A percentile compares a stretch with the other conserved stretches of the same genome.
Evolutionary conservation across 2,888 invertebrate species (phyloP).

Genomic region (Aleiodes leptofemur): DNA sequence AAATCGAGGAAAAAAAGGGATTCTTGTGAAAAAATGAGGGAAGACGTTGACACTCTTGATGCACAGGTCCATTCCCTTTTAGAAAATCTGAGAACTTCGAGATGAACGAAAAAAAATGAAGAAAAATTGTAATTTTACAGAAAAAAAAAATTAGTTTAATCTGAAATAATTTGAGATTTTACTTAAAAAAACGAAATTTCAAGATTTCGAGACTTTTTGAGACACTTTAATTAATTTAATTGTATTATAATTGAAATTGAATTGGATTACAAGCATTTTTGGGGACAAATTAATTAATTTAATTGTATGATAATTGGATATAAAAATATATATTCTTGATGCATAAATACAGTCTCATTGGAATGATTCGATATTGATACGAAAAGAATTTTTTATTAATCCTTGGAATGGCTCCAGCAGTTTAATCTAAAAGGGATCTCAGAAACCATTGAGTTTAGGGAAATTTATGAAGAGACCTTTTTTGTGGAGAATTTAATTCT

Average conservation of each 20-base stretch:
- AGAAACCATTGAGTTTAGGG: no score
- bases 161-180: no score
- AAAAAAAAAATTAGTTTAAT: no score
- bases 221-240: no score
- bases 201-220: background rate
- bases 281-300: no score
- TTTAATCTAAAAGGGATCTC: no score
- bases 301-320: background rate
- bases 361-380: constrained; percentile 15
- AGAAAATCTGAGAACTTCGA: constrained; percentile 51
- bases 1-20: background rate
- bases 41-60: constrained; percentile 66
- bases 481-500: no score
- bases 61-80: constrained; percentile 65
- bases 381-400: background rate
- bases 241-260: no score
- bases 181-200: no score
- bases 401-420: background rate
- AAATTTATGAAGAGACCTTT: no score
- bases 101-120: constrained; percentile 43
- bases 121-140: constrained; percentile 20
- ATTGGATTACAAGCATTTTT: no score
- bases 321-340: constrained; percentile 36
- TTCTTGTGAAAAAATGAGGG: constrained; percentile 56
- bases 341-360: constrained; percentile 6